Percentiles rank a stretch among this genome's conserved stretches.
These are phyloP conservation scores for Papilio xuthus DNA, from an alignment of 1,140 invertebrate genomes.

Conservation along the genomic window DNA sequence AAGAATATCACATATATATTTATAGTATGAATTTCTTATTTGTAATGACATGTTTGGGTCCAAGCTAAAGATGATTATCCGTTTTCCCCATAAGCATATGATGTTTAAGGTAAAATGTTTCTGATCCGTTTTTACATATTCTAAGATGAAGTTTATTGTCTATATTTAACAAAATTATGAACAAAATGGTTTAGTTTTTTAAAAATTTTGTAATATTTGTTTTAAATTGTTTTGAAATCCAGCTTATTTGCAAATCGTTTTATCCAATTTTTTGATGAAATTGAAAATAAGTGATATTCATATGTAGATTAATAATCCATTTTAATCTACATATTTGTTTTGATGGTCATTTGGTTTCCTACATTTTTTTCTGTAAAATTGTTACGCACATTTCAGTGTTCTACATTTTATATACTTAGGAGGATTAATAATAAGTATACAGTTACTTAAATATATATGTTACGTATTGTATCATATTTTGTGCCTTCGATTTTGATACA, in stretches of 20 bases:
- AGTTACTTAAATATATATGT: slow-evolving; percentile 19
- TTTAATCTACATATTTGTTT: too few species aligned
- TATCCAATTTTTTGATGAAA: too few species aligned
- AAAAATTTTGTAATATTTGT: too few species aligned
- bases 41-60: slow-evolving; percentile 8
- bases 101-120: neutral
- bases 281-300: too few species aligned
- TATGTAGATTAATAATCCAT: too few species aligned
- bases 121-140: too few species aligned
- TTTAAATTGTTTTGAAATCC: too few species aligned
- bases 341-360: neutral
- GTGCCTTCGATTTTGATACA: slow-evolving; percentile 33
- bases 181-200: too few species aligned
- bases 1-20: slow-evolving; percentile 12
- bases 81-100: neutral
- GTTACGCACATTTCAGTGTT: neutral
- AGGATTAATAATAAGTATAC: slow-evolving; percentile 20
- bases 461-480: neutral
- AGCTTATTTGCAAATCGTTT: too few species aligned
- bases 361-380: neutral
- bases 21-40: neutral
- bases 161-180: too few species aligned
- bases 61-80: neutral
- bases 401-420: neutral
- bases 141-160: too few species aligned